Evolutionary conservation across 1,140 invertebrate genomes (phyloP).

Genomic region (Amphibalanus amphitrite): DNA sequence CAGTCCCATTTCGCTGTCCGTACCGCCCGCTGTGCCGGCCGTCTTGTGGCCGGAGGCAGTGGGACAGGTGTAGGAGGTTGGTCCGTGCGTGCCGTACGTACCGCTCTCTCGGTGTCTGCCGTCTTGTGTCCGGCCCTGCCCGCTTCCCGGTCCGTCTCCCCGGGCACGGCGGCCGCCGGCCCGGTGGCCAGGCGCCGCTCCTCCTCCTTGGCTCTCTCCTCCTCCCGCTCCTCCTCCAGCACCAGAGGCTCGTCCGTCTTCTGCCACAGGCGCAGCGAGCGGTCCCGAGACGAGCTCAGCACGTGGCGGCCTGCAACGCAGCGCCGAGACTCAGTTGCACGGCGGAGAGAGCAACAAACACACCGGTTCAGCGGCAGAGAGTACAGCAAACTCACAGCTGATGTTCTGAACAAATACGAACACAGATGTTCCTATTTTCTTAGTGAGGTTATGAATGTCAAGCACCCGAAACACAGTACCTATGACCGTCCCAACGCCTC

Average conservation of each 20-base stretch:
- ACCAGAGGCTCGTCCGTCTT: constrained; percentile 76
- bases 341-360: too few species aligned
- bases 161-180: constrained; percentile 33
- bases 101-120: constrained; percentile 71
- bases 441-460: too few species aligned
- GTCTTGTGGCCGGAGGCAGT: constrained; percentile 2
- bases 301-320: constrained; percentile 37
- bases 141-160: constrained; percentile 42
- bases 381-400: too few species aligned
- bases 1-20: too few species aligned
- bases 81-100: constrained; percentile 23
- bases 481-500: too few species aligned
- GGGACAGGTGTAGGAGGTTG: neutral
- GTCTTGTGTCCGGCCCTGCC: constrained; percentile 75
- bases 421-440: too few species aligned
- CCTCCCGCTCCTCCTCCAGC: constrained; percentile 77
- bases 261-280: constrained; percentile 69
- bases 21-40: too few species aligned
- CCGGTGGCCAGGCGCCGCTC: constrained; percentile 50
- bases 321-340: too few species aligned
- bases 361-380: too few species aligned
- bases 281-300: constrained; percentile 71
- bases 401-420: too few species aligned
- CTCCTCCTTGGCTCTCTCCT: constrained; percentile 50
- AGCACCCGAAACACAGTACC: too few species aligned